These are phyloP conservation scores for Synaphobranchus kaupii DNA, from an alignment of 2,797 vertebrate genomes.

Conservation along the genomic window DNA sequence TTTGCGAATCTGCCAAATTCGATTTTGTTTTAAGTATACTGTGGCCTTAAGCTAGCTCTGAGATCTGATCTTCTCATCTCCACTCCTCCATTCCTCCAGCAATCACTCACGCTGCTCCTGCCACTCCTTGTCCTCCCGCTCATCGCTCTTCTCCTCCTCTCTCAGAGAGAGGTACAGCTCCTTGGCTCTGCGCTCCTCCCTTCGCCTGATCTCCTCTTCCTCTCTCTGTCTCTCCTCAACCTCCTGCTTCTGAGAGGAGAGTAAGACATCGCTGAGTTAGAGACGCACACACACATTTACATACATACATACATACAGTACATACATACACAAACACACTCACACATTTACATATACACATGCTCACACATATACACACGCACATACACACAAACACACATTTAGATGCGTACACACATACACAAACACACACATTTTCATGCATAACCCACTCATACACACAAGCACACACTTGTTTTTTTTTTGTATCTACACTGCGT, in stretches of 20 bases:
- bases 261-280: not conserved
- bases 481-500: not conserved
- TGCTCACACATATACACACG: not conserved
- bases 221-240: slow-evolving; percentile 78
- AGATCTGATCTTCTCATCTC: not conserved
- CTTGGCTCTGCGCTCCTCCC: slow-evolving; percentile 73
- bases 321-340: not conserved
- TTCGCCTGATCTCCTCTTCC: slow-evolving; percentile 76
- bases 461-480: not conserved
- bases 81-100: not conserved
- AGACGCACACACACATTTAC: not conserved
- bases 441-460: not conserved
- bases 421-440: not conserved
- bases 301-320: not conserved
- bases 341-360: not conserved
- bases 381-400: not conserved
- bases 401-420: not conserved
- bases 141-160: slow-evolving; percentile 70
- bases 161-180: slow-evolving; percentile 79
- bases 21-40: too few relatives aligned
- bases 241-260: slow-evolving; percentile 71
- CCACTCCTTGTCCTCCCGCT: slow-evolving; percentile 74
- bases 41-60: not conserved
- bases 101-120: slow-evolving; percentile 77
- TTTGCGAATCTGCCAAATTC: too few relatives aligned